Conservation (phyloP, 2,113 vertebrate species). For the Urocolius indicus region DNA sequence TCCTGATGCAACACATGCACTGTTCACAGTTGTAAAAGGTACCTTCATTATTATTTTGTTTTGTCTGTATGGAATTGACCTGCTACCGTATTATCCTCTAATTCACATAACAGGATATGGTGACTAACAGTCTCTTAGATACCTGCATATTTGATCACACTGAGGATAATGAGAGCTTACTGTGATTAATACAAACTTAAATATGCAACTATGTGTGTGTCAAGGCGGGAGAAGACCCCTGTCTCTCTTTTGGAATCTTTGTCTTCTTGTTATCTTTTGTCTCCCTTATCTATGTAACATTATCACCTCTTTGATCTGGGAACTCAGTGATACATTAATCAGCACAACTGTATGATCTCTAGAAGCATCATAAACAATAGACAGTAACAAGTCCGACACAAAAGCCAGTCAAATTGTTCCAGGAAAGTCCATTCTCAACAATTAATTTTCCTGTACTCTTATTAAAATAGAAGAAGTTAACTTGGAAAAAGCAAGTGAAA, state of each 20-base stretch:
- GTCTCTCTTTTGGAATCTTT: not conserved
- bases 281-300: not conserved
- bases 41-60: not conserved
- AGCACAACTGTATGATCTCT: not conserved
- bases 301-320: not conserved
- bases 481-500: not conserved
- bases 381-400: not conserved
- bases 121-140: not conserved
- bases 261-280: not conserved
- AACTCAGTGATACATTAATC: not conserved
- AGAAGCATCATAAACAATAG: not conserved
- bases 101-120: not conserved
- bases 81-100: not conserved
- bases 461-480: not conserved
- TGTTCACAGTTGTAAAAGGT: not conserved
- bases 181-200: not conserved
- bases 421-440: not conserved
- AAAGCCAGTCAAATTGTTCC: not conserved
- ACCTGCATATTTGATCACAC: not conserved
- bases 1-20: not conserved
- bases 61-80: not conserved
- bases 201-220: not conserved
- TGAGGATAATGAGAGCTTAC: not conserved
- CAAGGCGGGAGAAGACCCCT: not conserved
- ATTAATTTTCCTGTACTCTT: not conserved